A percentile compares a stretch with the other conserved stretches of the same genome.
Evolutionary conservation across 1,140 invertebrate species (phyloP).

Genomic region (Halictus rubicundus): DNA sequence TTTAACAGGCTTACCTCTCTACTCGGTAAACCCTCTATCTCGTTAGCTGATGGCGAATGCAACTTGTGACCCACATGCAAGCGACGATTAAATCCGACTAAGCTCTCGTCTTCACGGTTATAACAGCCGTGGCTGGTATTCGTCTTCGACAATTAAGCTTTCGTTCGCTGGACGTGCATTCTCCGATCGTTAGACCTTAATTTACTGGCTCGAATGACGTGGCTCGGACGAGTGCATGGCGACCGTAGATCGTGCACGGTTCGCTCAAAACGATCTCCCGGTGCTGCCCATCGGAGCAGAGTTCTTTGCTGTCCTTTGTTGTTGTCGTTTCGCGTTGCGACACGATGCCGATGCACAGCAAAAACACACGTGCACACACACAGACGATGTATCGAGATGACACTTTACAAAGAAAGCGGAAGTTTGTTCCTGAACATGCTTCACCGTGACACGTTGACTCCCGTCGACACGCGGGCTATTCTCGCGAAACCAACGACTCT

Average conservation of each 20-base stretch:
- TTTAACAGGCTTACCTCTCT: slow-evolving; percentile 76
- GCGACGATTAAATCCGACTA: slow-evolving; percentile 74
- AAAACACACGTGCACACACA: no score
- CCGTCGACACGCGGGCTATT: no score
- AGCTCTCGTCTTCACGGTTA: slow-evolving; percentile 41
- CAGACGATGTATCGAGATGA: no score
- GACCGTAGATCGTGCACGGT: background rate
- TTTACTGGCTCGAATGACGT: background rate
- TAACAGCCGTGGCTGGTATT: background rate
- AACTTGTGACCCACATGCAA: slow-evolving; percentile 80
- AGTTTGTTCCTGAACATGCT: slow-evolving; percentile 3
- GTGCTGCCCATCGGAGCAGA: background rate
- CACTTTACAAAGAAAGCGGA: background rate
- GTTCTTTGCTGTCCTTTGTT: no score
- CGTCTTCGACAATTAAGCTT: slow-evolving; percentile 32
- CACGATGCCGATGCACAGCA: background rate
- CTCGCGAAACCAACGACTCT: no score
- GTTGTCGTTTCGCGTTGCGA: background rate
- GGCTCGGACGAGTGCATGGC: no score
- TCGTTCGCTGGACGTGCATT: slow-evolving; percentile 7
- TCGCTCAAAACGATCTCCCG: background rate
- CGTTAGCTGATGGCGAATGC: slow-evolving; percentile 71
- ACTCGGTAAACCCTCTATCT: slow-evolving; percentile 77
- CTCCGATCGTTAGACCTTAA: background rate
- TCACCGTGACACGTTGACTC: slow-evolving; percentile 14